Evolutionary conservation across 1,140 invertebrate species (phyloP).

Genomic region (Panulirus ornatus): DNA sequence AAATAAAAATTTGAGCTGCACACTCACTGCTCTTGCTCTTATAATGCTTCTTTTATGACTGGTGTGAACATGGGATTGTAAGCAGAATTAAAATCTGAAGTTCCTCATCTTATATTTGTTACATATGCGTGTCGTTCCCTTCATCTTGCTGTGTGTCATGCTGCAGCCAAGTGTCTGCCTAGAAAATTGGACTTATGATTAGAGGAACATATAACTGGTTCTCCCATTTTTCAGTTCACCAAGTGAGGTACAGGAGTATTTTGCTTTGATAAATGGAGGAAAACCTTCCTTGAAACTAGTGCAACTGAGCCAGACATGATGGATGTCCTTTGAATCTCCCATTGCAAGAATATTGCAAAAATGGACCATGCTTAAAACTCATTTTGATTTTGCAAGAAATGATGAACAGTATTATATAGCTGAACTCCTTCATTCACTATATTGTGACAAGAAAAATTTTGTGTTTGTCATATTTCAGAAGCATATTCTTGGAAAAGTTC

Average conservation of each 20-base stretch:
- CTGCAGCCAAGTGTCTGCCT: too few relatives aligned
- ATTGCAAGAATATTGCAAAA: slow-evolving; percentile 77
- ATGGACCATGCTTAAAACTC: slow-evolving; percentile 77
- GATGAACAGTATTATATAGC: slow-evolving; percentile 76
- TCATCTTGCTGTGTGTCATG: too few relatives aligned
- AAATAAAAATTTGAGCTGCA: too few relatives aligned
- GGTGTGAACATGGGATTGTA: too few relatives aligned
- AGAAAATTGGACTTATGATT: too few relatives aligned
- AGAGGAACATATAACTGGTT: slow-evolving; percentile 63
- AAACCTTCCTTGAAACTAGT: slow-evolving; percentile 76
- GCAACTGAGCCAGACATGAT: slow-evolving; percentile 77
- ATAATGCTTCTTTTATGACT: too few relatives aligned
- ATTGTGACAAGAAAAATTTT: slow-evolving; percentile 74
- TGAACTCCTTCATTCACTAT: slow-evolving; percentile 75
- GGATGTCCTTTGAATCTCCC: slow-evolving; percentile 77
- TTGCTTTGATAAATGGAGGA: slow-evolving; percentile 28
- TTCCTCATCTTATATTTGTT: too few relatives aligned
- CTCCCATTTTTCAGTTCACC: slow-evolving; percentile 18
- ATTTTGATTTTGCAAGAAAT: slow-evolving; percentile 75
- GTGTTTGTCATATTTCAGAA: slow-evolving; percentile 62
- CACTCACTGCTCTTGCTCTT: too few relatives aligned
- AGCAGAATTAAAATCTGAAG: too few relatives aligned
- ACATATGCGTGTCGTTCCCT: too few relatives aligned
- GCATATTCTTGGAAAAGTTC: slow-evolving; percentile 40
- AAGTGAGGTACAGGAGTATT: slow-evolving; percentile 23